Base-by-base conservation (phyloP, 2,113 vertebrate species). In the Thermophis baileyi region DNA sequence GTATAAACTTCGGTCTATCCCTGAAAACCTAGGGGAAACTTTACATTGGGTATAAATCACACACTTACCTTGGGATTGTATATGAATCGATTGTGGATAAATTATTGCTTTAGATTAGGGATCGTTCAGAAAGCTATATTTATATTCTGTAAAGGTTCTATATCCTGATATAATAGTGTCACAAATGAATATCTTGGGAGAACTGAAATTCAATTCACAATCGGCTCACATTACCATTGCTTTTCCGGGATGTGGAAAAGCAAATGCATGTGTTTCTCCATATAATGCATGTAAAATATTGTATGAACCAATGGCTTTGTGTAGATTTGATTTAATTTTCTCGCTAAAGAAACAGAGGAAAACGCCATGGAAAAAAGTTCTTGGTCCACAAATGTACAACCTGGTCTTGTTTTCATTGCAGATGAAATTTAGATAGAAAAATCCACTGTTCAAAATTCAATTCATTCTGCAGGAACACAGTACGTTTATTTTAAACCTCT, bases 41-140 rank as follows among this genome's bases (percentile, higher is more conserved):
- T 91, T 92, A 30, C 94, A 97, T 51, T 99, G 99, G 98, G 98
- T 99, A 10, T 99, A 97, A 98, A 89, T 89, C 30, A 1, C 60
- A 81, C 35, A 44, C 35, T 22, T 81, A 81, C 18, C 74, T 81
- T 44, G 35, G 35, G 74, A 81, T 81, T 22, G 74, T 10, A 81
- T 44, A 22, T 44, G 18, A 57, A 46, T 89, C 18, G 94, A 97
- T 57, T 99, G 98, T 99, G 98, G 99, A 12, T 99, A 97, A 98
- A 90, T 89, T 49, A 1, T 87, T 93, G 1, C 25, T 87, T 88
- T 55, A 60, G 12, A 40, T 88, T 27, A 46, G 44, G 57, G 27
- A 85, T 35, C 0, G 7, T 63, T 87, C 89, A 85, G 47, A 27
- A 51, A n/a, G n/a, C 7, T 54, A 53, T 53, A 89, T 81, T 81